Base-by-base conservation (phyloP, 2,113 vertebrate genomes). In the Callospermophilus lateralis region DNA sequence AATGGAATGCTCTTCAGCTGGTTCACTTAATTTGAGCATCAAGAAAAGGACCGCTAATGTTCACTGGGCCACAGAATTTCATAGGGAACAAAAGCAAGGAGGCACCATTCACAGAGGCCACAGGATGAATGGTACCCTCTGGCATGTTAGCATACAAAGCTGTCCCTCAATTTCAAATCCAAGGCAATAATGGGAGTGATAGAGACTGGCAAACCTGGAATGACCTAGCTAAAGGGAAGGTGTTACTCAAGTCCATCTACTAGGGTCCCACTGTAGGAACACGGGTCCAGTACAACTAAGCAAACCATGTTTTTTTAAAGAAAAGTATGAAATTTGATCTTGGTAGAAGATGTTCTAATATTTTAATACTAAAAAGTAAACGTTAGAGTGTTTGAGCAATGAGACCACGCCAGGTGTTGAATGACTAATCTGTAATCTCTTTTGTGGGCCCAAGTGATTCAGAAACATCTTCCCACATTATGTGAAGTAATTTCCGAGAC, bases 351-450 rank as follows among this genome's bases (percentile, higher is more conserved):
- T 96, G 4, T 1, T 32, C 30, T 84, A 3, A 17, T 58, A 81
- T 87, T 78, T 95, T 72, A 83, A 84, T 84, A 80, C 78, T 70
- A 34, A 95, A 89, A 85, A 76, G 17, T 67, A 48, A 94, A 80
- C 51, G 22, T 67, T 89, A 17, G 94, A 84, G 63, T 84, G 12
- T 87, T 81, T 87, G 45, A 86, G 92, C 42, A 70, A 2, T 0
- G 16, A 45, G 16, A 55, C 42, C 68, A 67, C 0, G 61, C 34
- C 39, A 77, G 9, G 34, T 58, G 5, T 26, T 81, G 20, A 48
- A 12, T 78, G 39, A 39, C n/a, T 42, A 53, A 92, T 81, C 68
- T 83, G 15, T 30, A 74, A 26, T 94, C 45, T 89, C 68, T 79
- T 20, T 78, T 65, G 73, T 73, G 51, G 24, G 26, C 20, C 80